Evolutionary conservation across 1,140 invertebrate species (phyloP).

Genomic region (Diprion similis): DNA sequence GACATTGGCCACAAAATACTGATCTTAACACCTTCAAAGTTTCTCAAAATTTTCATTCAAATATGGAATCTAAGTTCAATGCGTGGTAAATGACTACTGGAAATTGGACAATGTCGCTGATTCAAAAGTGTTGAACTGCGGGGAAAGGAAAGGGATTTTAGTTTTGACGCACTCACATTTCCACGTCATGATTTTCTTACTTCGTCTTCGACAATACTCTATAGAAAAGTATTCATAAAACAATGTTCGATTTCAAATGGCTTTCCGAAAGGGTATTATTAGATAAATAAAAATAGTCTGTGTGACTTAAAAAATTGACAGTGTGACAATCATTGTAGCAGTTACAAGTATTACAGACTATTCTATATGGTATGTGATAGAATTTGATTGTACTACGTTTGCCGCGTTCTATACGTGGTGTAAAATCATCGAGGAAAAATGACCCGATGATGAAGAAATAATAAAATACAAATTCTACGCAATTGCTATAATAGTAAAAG

Average conservation of each 20-base stretch:
- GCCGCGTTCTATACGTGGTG: conserved; percentile 32
- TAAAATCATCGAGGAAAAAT: conserved; percentile 22
- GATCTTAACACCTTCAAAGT: too few species aligned
- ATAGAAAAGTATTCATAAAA: too few species aligned
- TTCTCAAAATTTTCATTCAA: too few species aligned
- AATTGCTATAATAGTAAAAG: conserved; percentile 11
- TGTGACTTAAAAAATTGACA: background rate
- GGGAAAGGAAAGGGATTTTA: background rate
- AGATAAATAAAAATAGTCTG: background rate
- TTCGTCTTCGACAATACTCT: background rate
- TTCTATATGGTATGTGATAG: conserved; percentile 55
- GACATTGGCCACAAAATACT: too few species aligned
- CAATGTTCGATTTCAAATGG: too few species aligned
- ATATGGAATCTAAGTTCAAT: too few species aligned
- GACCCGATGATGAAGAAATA: conserved; percentile 25
- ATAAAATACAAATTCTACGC: conserved; percentile 32
- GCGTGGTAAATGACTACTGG: too few species aligned
- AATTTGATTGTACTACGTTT: conserved; percentile 47
- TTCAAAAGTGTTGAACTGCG: background rate
- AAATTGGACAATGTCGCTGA: too few species aligned
- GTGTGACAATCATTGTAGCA: background rate
- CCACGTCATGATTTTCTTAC: background rate
- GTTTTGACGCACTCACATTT: background rate
- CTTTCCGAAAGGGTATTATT: background rate
- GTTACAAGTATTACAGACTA: conserved; percentile 30